phyloP scores from a whole-genome alignment of 2,113 vertebrate genomes.

The Lophotis ruficrista region DNA sequence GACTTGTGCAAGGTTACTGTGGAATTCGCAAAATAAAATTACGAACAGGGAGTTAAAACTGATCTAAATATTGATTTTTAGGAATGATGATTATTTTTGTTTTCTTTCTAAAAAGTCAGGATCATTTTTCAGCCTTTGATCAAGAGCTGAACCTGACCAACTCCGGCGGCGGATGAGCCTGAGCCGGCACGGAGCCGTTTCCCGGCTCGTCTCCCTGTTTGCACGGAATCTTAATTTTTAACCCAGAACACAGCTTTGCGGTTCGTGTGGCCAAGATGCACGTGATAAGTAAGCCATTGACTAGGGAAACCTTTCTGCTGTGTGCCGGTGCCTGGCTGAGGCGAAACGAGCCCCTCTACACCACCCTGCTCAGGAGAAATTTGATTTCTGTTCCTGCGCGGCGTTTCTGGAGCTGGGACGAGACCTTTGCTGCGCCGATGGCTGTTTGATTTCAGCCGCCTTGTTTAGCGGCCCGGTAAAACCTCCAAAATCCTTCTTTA shows the following conservation, averaged over 20 bases:
- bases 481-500: fast-evolving
- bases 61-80: background rate
- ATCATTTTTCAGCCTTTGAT: background rate
- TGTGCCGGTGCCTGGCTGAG: background rate
- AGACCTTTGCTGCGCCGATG: background rate
- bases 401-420: background rate
- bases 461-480: background rate
- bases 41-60: background rate
- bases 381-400: background rate
- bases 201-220: background rate
- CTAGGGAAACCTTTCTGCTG: background rate
- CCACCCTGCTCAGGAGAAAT: background rate
- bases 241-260: background rate
- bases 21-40: background rate
- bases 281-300: background rate
- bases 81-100: background rate
- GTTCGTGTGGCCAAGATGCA: background rate
- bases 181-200: background rate
- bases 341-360: background rate
- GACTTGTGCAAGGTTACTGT: no score
- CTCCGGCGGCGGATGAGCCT: background rate
- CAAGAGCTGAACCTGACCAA: background rate
- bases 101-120: fast-evolving
- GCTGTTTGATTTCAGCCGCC: background rate
- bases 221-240: background rate